phyloP scores from a whole-genome alignment of 2,888 invertebrate genomes.

The Dasypolia templi region DNA sequence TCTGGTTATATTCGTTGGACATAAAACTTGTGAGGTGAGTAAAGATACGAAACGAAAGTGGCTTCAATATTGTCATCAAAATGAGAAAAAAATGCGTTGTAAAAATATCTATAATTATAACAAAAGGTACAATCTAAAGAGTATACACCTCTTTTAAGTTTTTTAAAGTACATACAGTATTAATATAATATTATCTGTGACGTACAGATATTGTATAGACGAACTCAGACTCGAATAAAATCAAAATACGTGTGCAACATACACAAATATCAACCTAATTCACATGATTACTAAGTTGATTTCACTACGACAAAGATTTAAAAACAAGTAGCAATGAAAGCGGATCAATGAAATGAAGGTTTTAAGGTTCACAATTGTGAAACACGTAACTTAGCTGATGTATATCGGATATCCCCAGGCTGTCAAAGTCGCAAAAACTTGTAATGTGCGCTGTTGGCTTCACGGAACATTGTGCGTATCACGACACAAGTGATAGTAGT shows the following conservation, averaged over 20 bases:
- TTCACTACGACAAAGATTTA: not conserved
- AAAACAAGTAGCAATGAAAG: not conserved
- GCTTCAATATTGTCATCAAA: not conserved
- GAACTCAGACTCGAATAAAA: not conserved
- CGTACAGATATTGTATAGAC: not conserved
- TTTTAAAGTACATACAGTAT: not conserved
- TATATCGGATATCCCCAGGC: slow-evolving; percentile 42
- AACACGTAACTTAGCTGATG: slow-evolving; percentile 10
- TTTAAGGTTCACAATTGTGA: slow-evolving; percentile 5
- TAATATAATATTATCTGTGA: too few species aligned
- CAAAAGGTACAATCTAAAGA: slow-evolving; percentile 1
- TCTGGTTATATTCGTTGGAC: slow-evolving; percentile 39
- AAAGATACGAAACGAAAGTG: not conserved
- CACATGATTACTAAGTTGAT: not conserved
- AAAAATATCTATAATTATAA: not conserved
- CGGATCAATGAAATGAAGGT: not conserved
- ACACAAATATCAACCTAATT: not conserved
- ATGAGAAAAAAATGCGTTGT: not conserved
- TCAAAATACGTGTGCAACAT: not conserved
- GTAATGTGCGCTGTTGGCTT: slow-evolving; percentile 49
- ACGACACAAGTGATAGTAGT: slow-evolving; percentile 28
- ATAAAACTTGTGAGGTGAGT: not conserved
- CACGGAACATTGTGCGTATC: slow-evolving; percentile 56
- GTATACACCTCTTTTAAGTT: not conserved
- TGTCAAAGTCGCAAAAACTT: slow-evolving; percentile 44